phyloP scores from a whole-genome alignment of 1,140 invertebrate genomes.

The Centruroides vittatus region DNA sequence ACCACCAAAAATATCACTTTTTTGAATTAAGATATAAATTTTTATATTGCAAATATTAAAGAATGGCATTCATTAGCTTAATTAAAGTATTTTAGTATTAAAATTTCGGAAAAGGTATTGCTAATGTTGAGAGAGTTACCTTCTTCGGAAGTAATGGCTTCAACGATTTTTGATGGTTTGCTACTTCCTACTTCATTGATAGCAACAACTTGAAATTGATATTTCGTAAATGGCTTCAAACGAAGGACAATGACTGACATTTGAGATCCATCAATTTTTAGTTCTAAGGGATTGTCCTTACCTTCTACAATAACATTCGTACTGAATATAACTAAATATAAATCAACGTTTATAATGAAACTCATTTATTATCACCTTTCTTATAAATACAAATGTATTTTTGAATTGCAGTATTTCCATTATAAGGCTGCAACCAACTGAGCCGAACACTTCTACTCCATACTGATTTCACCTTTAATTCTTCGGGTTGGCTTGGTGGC shows the following conservation, averaged over 20 bases:
- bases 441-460: slow-evolving; percentile 77
- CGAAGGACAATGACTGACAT: slow-evolving; percentile 6
- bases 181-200: slow-evolving; percentile 44
- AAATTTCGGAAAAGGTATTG: too few species aligned
- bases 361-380: too few species aligned
- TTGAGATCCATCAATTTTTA: slow-evolving; percentile 7
- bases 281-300: slow-evolving; percentile 1
- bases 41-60: too few species aligned
- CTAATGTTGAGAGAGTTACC: slow-evolving; percentile 30
- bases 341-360: too few species aligned
- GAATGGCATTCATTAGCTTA: too few species aligned
- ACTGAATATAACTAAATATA: too few species aligned
- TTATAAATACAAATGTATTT: slow-evolving; percentile 39
- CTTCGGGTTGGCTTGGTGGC: slow-evolving; percentile 79
- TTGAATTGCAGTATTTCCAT: slow-evolving; percentile 86
- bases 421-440: slow-evolving; percentile 72
- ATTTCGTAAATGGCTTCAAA: slow-evolving; percentile 1
- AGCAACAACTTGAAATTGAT: slow-evolving; percentile 23
- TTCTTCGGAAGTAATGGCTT: slow-evolving; percentile 67
- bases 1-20: too few species aligned
- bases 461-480: slow-evolving; percentile 77
- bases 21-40: too few species aligned
- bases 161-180: slow-evolving; percentile 66
- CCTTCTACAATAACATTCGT: too few species aligned
- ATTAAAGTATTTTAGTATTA: too few species aligned